These are phyloP conservation scores for Diorhabda elongata DNA, from an alignment of 1,140 invertebrate species.

Conservation along the genomic window DNA sequence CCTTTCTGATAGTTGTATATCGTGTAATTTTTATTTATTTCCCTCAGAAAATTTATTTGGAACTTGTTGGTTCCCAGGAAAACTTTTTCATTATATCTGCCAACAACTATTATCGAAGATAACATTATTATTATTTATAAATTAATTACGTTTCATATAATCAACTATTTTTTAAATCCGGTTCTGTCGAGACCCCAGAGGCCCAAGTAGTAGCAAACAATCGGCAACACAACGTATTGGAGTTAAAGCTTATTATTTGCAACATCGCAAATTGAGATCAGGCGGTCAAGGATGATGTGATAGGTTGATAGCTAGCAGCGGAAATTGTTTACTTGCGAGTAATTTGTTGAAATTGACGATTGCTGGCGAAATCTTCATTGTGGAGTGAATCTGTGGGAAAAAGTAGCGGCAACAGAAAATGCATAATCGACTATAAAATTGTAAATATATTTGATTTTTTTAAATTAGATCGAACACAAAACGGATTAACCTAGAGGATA, in stretches of 20 bases:
- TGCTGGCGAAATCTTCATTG: slow-evolving; percentile 1
- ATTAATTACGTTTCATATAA: too few relatives aligned
- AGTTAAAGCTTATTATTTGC: slow-evolving; percentile 1
- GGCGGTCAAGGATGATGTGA: not conserved
- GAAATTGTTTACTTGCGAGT: not conserved
- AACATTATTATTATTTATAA: too few relatives aligned
- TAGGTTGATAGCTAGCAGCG: slow-evolving; percentile 1
- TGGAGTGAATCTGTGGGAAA: not conserved
- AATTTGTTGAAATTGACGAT: not conserved
- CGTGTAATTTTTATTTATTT: too few relatives aligned
- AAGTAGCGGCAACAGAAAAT: not conserved
- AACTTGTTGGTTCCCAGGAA: too few relatives aligned
- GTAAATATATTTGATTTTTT: too few relatives aligned
- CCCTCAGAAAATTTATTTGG: too few relatives aligned
- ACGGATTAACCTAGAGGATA: too few relatives aligned
- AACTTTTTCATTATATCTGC: too few relatives aligned
- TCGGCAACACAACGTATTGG: not conserved
- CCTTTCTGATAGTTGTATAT: too few relatives aligned
- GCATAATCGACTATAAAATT: too few relatives aligned
- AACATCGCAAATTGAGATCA: slow-evolving; percentile 2
- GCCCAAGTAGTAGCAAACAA: not conserved
- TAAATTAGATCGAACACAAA: too few relatives aligned
- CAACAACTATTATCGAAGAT: too few relatives aligned
- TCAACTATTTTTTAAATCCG: not conserved
- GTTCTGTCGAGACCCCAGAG: not conserved